Conservation (phyloP, 2,888 invertebrate genomes). For the Aphodius sticticus region DNA sequence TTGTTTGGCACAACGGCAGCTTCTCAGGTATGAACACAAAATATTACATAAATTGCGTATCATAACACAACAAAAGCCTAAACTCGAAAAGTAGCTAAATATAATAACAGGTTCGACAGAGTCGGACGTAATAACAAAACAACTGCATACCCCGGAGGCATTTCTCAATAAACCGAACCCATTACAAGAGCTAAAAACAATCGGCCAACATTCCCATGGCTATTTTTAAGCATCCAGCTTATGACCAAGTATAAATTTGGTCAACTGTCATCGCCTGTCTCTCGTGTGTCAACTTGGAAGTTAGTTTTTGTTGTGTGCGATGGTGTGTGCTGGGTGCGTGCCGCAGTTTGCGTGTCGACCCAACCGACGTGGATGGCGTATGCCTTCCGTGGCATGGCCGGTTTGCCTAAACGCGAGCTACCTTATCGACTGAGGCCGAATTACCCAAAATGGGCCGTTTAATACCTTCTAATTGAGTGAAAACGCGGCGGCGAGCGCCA, state of each 20-base stretch:
- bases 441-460: conserved; percentile 24
- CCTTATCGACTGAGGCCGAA: conserved; percentile 18
- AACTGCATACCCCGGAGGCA: neutral
- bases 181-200: neutral
- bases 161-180: neutral
- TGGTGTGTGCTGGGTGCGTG: neutral
- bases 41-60: no score
- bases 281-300: neutral
- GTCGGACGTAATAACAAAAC: neutral
- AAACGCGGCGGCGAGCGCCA: conserved; percentile 1
- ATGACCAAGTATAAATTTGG: neutral
- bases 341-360: neutral
- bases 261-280: neutral
- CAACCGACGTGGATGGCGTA: neutral
- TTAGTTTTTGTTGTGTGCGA: neutral
- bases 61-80: neutral
- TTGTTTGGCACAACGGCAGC: no score
- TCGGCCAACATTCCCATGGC: neutral
- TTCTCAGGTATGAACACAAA: no score
- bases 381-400: conserved; percentile 7
- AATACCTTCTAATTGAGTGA: conserved; percentile 25
- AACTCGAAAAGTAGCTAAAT: neutral
- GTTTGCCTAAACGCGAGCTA: conserved; percentile 18
- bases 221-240: neutral
- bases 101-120: neutral